These are phyloP conservation scores for Morone chrysops DNA, from an alignment of 2,113 vertebrate species.

Conservation along the genomic window DNA sequence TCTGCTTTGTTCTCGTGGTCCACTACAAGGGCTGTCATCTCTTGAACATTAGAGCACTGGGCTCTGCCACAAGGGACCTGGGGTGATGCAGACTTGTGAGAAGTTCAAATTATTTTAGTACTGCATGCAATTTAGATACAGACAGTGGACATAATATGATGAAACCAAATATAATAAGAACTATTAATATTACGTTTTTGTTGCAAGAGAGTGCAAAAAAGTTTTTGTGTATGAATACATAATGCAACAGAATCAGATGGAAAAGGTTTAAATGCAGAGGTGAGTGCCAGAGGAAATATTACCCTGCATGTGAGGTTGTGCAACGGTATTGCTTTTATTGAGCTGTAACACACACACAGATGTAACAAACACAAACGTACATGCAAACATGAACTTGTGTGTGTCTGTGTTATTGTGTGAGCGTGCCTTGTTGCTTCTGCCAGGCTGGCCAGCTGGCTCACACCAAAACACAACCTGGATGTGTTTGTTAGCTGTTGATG, in stretches of 20 bases:
- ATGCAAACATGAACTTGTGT: conserved; percentile 25
- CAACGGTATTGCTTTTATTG: conserved; percentile 28
- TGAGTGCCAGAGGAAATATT: neutral
- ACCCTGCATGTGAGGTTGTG: conserved; percentile 1
- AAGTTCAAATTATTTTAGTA: conserved; percentile 32
- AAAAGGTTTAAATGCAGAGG: neutral
- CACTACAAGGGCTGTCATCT: conserved; percentile 69
- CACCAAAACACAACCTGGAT: conserved; percentile 87
- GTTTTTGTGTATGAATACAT: neutral
- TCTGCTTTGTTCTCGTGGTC: conserved; percentile 70
- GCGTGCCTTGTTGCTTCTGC: conserved; percentile 78
- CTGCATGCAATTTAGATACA: conserved; percentile 16
- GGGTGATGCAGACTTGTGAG: conserved; percentile 42
- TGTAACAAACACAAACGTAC: conserved; percentile 26
- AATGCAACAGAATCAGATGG: neutral
- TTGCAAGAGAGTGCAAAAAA: neutral
- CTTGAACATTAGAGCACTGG: conserved; percentile 35
- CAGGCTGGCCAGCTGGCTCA: conserved; percentile 72
- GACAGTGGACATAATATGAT: neutral
- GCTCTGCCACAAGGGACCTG: conserved; percentile 45
- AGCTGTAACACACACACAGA: conserved; percentile 38
- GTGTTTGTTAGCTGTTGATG: conserved; percentile 70
- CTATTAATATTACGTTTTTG: neutral
- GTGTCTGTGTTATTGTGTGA: conserved; percentile 31
- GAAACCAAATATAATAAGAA: conserved; percentile 16